phyloP scores from a whole-genome alignment of 1,140 invertebrate species.

The Cataglyphis hispanica region DNA sequence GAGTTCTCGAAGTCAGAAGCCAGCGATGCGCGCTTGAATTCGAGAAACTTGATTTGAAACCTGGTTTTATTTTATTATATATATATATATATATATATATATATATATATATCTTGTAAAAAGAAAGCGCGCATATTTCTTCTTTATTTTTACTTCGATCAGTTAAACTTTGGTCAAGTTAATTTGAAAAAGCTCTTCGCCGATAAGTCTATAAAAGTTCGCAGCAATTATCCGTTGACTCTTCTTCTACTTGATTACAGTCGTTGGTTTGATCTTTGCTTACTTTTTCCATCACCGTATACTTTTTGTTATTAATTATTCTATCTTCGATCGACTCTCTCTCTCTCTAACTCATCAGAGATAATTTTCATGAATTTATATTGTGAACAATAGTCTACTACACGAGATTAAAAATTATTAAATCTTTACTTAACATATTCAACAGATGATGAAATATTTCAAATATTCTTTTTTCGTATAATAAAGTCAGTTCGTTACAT shows the following conservation, averaged over 20 bases:
- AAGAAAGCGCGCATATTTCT: background rate
- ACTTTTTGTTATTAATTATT: constrained; percentile 18
- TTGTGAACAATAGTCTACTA: background rate
- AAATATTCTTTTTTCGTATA: background rate
- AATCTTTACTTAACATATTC: background rate
- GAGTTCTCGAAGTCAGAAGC: background rate
- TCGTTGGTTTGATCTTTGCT: constrained; percentile 45
- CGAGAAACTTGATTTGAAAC: constrained; percentile 8
- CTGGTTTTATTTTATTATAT: constrained; percentile 30
- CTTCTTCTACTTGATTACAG: background rate
- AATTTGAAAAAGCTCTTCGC: constrained; percentile 64
- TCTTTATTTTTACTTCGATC: constrained; percentile 60
- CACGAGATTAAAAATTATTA: background rate
- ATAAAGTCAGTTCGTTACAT: no score
- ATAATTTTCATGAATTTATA: constrained; percentile 27
- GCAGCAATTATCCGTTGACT: constrained; percentile 48
- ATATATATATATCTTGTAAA: background rate
- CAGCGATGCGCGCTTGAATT: constrained; percentile 36
- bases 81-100: constrained; percentile 5
- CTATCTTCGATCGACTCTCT: background rate
- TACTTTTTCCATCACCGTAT: background rate
- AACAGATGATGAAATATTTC: background rate
- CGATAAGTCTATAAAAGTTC: constrained; percentile 62
- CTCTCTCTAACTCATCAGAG: background rate
- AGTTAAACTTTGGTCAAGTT: constrained; percentile 28